phyloP scores from a whole-genome alignment of 1,140 invertebrate genomes.

The Drosophila biarmipes region DNA sequence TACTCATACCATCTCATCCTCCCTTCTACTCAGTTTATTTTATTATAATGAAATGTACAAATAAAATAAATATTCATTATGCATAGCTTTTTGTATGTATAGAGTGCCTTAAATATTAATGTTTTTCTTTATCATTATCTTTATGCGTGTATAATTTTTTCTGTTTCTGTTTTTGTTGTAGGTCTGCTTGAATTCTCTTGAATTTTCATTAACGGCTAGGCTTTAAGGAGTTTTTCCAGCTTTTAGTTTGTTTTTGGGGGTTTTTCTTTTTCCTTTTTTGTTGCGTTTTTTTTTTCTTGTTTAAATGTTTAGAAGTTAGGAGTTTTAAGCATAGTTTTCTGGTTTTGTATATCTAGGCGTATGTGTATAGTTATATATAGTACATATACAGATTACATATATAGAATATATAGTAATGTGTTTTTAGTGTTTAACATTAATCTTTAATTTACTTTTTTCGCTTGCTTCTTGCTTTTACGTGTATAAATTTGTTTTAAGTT shows the following conservation, averaged over 20 bases:
- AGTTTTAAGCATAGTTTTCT: slow-evolving; percentile 72
- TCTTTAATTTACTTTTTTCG: slow-evolving; percentile 49
- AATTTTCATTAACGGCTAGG: slow-evolving; percentile 32
- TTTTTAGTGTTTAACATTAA: slow-evolving; percentile 53
- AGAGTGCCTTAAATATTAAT: slow-evolving; percentile 69
- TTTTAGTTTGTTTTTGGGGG: slow-evolving; percentile 60
- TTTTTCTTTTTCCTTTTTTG: slow-evolving; percentile 45
- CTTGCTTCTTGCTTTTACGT: slow-evolving; percentile 37
- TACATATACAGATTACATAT: slow-evolving; percentile 70
- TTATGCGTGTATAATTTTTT: slow-evolving; percentile 40
- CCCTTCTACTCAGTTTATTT: slow-evolving; percentile 65
- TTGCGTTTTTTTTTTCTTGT: slow-evolving; percentile 25
- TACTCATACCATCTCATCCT: slow-evolving; percentile 22
- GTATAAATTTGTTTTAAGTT: slow-evolving; percentile 56
- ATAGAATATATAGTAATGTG: slow-evolving; percentile 65
- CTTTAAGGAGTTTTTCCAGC: slow-evolving; percentile 54
- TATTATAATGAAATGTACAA: slow-evolving; percentile 83
- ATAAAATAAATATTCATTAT: slow-evolving; percentile 83
- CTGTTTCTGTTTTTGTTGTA: slow-evolving; percentile 24
- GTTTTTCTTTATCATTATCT: slow-evolving; percentile 43
- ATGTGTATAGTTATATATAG: slow-evolving; percentile 63
- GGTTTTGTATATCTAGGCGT: slow-evolving; percentile 52
- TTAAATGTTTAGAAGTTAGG: slow-evolving; percentile 65
- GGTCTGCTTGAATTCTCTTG: slow-evolving; percentile 18
- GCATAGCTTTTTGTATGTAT: slow-evolving; percentile 72